Evolutionary conservation across 2,888 invertebrate genomes (phyloP).

Genomic region (Drosophila gaucha): DNA sequence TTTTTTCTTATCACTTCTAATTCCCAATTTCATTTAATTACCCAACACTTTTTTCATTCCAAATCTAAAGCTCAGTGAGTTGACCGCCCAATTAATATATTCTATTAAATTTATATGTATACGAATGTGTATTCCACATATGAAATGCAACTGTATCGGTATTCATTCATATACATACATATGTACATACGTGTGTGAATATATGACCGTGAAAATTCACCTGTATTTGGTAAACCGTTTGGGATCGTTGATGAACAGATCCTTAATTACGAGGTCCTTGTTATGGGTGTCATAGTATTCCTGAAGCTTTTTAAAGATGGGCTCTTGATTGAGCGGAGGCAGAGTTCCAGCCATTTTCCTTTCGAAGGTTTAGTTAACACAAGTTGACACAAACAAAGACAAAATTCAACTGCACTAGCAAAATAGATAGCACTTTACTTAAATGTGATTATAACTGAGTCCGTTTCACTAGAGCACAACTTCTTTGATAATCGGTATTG

Average conservation of each 20-base stretch:
- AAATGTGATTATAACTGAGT: slow-evolving; percentile 23
- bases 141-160: slow-evolving; percentile 8
- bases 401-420: slow-evolving; percentile 49
- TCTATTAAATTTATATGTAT: slow-evolving; percentile 3
- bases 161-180: not conserved
- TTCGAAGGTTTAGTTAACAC: slow-evolving; percentile 50
- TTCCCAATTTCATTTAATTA: slow-evolving; percentile 1
- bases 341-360: slow-evolving; percentile 82
- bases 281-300: slow-evolving; percentile 90
- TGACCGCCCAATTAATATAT: slow-evolving; percentile 16
- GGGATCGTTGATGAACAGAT: slow-evolving; percentile 92
- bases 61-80: not conserved
- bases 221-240: slow-evolving; percentile 95
- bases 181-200: not conserved
- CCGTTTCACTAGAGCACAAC: slow-evolving; percentile 15
- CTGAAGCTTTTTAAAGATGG: slow-evolving; percentile 91
- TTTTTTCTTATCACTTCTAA: not conserved
- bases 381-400: slow-evolving; percentile 56
- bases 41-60: not conserved
- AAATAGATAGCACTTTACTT: slow-evolving; percentile 62
- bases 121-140: not conserved
- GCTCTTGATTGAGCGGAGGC: slow-evolving; percentile 87
- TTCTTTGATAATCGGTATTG: slow-evolving; percentile 38
- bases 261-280: slow-evolving; percentile 91
- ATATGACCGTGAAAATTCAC: slow-evolving; percentile 85